Evolutionary conservation across 2,113 vertebrate genomes (phyloP).

Genomic region (Carassius auratus): DNA sequence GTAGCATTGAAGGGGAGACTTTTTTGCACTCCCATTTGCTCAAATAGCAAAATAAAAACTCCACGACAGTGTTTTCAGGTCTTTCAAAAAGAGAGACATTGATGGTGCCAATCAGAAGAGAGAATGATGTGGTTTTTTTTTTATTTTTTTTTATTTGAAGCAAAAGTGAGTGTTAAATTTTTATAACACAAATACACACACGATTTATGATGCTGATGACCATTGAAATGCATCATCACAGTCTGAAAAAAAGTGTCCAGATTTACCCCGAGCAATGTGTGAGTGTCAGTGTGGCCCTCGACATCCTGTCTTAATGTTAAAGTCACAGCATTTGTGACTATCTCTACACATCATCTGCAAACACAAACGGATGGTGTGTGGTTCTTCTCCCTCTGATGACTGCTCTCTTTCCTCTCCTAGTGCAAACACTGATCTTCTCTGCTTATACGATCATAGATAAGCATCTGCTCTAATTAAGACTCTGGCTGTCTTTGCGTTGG

Average conservation of each 20-base stretch:
- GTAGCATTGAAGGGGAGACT: too few relatives aligned
- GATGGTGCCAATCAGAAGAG: background rate
- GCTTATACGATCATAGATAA: constrained; percentile 12
- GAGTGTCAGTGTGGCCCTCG: background rate
- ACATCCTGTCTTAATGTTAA: constrained; percentile 1
- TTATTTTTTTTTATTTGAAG: too few relatives aligned
- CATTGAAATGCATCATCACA: background rate
- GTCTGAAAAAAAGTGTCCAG: background rate
- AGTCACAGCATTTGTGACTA: background rate
- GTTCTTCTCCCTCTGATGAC: background rate
- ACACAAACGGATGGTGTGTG: background rate
- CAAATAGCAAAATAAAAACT: background rate
- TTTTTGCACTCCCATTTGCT: too few relatives aligned
- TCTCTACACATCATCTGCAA: constrained; percentile 3
- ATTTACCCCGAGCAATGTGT: background rate
- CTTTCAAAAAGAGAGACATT: background rate
- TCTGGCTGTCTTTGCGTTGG: background rate
- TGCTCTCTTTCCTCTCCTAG: background rate
- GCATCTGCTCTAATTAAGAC: background rate
- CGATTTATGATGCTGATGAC: too few relatives aligned
- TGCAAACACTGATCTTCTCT: background rate
- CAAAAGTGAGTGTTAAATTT: too few relatives aligned
- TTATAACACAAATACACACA: too few relatives aligned
- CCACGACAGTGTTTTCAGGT: background rate
- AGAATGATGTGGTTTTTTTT: too few relatives aligned